Evolutionary conservation across 2,888 invertebrate species (phyloP).

Genomic region (Listrodromus nycthemerus): DNA sequence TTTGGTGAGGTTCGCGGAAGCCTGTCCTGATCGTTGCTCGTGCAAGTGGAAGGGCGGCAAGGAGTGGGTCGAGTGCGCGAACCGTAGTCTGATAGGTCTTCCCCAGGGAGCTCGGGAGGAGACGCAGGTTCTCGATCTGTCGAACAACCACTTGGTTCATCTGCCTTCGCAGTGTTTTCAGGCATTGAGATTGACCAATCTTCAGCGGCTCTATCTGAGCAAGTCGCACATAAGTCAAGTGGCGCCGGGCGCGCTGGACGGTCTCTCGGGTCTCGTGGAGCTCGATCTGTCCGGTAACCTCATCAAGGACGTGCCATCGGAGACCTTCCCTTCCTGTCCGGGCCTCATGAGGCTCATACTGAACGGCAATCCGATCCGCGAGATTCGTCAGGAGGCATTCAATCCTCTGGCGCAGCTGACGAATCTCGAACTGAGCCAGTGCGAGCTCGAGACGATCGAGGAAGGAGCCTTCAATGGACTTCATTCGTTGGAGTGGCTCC

Average conservation of each 20-base stretch:
- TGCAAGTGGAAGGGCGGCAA: constrained; percentile 98
- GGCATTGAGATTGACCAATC: constrained; percentile 91
- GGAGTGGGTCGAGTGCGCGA: constrained; percentile 94
- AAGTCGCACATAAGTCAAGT: constrained; percentile 92
- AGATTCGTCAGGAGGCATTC: constrained; percentile 90
- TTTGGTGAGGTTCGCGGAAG: constrained; percentile 75
- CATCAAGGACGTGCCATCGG: constrained; percentile 91
- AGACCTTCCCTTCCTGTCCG: constrained; percentile 91
- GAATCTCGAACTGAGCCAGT: constrained; percentile 92
- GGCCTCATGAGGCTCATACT: constrained; percentile 93
- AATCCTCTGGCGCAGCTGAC: constrained; percentile 91
- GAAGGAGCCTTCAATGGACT: constrained; percentile 93
- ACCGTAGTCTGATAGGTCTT: constrained; percentile 90
- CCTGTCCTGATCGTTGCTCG: constrained; percentile 92
- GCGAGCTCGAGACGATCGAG: constrained; percentile 91
- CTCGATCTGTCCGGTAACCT: constrained; percentile 94
- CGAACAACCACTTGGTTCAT: constrained; percentile 92
- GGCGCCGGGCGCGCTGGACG: constrained; percentile 92
- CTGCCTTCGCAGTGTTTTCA: constrained; percentile 92
- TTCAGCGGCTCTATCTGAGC: constrained; percentile 94
- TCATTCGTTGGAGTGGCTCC: constrained; percentile 93
- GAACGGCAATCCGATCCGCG: constrained; percentile 92
- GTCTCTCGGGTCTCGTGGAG: constrained; percentile 94
- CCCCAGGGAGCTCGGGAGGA: constrained; percentile 93
- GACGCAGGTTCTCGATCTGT: constrained; percentile 94